A percentile compares a stretch with the other conserved stretches of the same genome.
phyloP scores from a whole-genome alignment of 2,797 vertebrate species.

The Silurus lanzhouensis region DNA sequence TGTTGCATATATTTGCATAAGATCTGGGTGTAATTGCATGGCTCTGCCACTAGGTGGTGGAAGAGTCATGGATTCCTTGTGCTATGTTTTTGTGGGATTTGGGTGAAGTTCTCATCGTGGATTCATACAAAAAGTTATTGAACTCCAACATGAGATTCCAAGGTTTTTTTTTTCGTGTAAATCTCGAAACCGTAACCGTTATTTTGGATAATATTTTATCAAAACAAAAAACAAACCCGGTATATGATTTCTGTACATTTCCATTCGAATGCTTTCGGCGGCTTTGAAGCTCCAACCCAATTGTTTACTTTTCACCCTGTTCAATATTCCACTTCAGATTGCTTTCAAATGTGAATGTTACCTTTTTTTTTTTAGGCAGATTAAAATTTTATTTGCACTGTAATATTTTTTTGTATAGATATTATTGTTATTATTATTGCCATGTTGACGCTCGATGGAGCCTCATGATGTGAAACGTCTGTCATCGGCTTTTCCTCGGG shows the following conservation, averaged over 20 bases:
- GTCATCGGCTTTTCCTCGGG: slow-evolving; percentile 24
- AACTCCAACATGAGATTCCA: too few relatives aligned
- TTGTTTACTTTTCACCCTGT: slow-evolving; percentile 1
- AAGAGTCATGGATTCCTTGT: not conserved
- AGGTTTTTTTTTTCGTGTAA: not conserved
- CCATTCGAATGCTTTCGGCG: not conserved
- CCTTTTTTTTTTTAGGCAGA: not conserved
- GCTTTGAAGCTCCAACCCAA: not conserved
- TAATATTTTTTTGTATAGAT: slow-evolving; percentile 62
- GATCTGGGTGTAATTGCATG: not conserved
- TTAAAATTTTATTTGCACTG: slow-evolving; percentile 69
- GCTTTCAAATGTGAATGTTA: slow-evolving; percentile 19
- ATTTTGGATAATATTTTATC: not conserved
- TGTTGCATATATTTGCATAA: not conserved
- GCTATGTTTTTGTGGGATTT: not conserved
- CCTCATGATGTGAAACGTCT: slow-evolving; percentile 50
- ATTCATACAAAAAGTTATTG: too few relatives aligned
- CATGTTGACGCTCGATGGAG: slow-evolving; percentile 52
- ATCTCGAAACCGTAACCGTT: not conserved
- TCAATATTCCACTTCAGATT: slow-evolving; percentile 12
- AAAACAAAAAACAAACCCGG: not conserved
- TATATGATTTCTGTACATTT: not conserved
- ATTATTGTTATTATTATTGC: slow-evolving; percentile 11
- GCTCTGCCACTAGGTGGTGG: not conserved
- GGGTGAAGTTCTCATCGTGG: too few relatives aligned